phyloP scores from a whole-genome alignment of 2,888 invertebrate species.

The Drosophila peninsularis region DNA sequence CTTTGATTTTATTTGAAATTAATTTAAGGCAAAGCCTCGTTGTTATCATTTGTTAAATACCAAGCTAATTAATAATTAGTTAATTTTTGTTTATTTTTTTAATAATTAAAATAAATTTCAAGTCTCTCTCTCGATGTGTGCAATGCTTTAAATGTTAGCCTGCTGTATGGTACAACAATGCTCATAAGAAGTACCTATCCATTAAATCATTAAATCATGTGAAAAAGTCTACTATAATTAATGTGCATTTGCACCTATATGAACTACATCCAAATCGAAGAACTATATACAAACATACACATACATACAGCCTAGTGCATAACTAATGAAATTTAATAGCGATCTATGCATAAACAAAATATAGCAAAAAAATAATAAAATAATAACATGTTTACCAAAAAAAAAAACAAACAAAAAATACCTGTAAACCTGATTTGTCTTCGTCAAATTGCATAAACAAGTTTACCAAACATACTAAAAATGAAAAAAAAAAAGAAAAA shows the following conservation, averaged over 20 bases:
- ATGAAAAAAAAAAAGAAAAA: slow-evolving; percentile 15
- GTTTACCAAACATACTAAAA: slow-evolving; percentile 43
- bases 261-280: slow-evolving; percentile 32
- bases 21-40: slow-evolving; percentile 68
- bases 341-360: slow-evolving; percentile 58
- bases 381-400: slow-evolving; percentile 53
- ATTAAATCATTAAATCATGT: slow-evolving; percentile 41
- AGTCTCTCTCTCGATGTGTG: slow-evolving; percentile 51
- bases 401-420: slow-evolving; percentile 33
- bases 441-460: slow-evolving; percentile 63
- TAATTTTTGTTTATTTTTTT: not conserved
- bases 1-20: slow-evolving; percentile 49
- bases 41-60: slow-evolving; percentile 52
- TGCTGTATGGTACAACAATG: slow-evolving; percentile 76
- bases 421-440: slow-evolving; percentile 63
- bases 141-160: slow-evolving; percentile 79
- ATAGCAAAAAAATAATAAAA: slow-evolving; percentile 47
- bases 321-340: slow-evolving; percentile 73
- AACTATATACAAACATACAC: slow-evolving; percentile 46
- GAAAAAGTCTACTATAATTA: slow-evolving; percentile 33
- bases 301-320: slow-evolving; percentile 62
- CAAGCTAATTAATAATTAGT: slow-evolving; percentile 19
- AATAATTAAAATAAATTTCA: not conserved
- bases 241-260: slow-evolving; percentile 51
- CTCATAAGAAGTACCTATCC: slow-evolving; percentile 73